Evolutionary conservation across 2,888 invertebrate genomes (phyloP).

Genomic region (Drosophila quasianomalipes): DNA sequence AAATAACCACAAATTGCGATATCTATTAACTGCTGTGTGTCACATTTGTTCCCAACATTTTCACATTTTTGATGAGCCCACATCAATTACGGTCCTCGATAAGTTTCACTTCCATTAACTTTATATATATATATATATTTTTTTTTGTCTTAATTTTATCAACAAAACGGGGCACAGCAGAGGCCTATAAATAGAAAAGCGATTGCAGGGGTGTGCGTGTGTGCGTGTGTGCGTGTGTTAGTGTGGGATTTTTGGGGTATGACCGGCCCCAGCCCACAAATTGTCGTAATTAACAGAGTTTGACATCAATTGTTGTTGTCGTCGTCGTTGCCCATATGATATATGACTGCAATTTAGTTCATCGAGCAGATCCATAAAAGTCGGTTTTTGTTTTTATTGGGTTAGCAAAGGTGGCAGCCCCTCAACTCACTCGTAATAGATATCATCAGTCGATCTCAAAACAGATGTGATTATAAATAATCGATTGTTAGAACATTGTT

Average conservation of each 20-base stretch:
- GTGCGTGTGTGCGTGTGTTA: not conserved
- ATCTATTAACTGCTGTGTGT: constrained; percentile 27
- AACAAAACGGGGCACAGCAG: constrained; percentile 11
- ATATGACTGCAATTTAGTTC: constrained; percentile 38
- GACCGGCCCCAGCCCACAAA: constrained; percentile 59
- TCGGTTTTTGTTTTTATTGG: not conserved
- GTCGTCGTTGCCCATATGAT: constrained; percentile 16
- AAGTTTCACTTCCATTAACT: constrained; percentile 43
- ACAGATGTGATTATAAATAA: not conserved
- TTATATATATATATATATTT: constrained; percentile 1
- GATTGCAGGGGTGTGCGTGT: constrained; percentile 3
- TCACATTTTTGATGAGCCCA: constrained; percentile 53
- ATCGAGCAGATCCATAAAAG: not conserved
- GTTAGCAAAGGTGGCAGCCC: not conserved
- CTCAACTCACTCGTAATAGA: not conserved
- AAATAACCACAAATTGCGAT: constrained; percentile 30
- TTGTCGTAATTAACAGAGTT: constrained; percentile 48
- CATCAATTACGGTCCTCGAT: constrained; percentile 53
- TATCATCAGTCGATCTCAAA: not conserved
- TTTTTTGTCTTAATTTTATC: constrained; percentile 28
- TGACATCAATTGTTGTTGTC: constrained; percentile 42
- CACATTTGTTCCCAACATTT: constrained; percentile 57
- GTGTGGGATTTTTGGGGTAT: constrained; percentile 15
- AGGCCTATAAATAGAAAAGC: constrained; percentile 43
- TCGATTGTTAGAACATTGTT: not conserved